These are phyloP conservation scores for Melanaphis sacchari DNA, from an alignment of 1,140 invertebrate genomes.

Conservation along the genomic window DNA sequence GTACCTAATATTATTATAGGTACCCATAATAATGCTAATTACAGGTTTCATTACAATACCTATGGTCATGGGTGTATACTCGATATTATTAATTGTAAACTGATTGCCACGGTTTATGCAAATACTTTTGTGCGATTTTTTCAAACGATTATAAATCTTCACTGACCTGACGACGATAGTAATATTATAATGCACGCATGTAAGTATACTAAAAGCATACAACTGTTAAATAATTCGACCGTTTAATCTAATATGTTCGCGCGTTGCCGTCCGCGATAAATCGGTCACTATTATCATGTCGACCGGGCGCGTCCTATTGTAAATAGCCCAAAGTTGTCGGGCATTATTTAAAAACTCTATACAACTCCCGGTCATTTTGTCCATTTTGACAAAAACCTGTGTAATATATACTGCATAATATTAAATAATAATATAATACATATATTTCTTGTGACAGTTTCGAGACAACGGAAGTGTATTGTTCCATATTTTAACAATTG, in stretches of 20 bases:
- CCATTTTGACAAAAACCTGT: not conserved
- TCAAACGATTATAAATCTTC: not conserved
- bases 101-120: too few species aligned
- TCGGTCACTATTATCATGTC: not conserved
- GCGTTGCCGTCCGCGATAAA: not conserved
- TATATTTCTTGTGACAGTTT: not conserved
- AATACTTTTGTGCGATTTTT: not conserved
- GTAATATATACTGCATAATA: not conserved
- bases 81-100: not conserved
- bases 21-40: not conserved
- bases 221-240: not conserved
- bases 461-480: not conserved
- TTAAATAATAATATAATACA: not conserved
- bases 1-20: too few species aligned
- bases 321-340: not conserved
- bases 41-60: not conserved
- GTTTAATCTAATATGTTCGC: not conserved
- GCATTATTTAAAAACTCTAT: slow-evolving; percentile 15
- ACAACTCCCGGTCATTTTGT: not conserved
- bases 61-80: not conserved
- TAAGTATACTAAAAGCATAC: not conserved
- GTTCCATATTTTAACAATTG: not conserved
- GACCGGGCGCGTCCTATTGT: not conserved
- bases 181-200: not conserved
- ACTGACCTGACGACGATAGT: too few species aligned